Evolutionary conservation across 2,797 vertebrate genomes (phyloP).

Genomic region (Gouania willdenowi): DNA sequence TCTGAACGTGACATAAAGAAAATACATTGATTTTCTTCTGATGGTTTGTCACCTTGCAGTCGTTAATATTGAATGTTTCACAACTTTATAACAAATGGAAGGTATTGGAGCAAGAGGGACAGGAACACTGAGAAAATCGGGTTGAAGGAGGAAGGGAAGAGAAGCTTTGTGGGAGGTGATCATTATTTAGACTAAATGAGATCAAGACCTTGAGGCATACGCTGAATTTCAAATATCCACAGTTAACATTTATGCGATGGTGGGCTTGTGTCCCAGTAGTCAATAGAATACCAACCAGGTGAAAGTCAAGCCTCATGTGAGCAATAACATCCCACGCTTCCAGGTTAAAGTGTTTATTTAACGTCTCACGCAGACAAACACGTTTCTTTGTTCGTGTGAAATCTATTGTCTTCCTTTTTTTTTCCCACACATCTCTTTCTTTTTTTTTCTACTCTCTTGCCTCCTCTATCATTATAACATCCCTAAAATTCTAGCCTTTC

Average conservation of each 20-base stretch:
- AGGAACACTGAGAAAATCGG: slow-evolving; percentile 9
- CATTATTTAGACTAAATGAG: slow-evolving; percentile 77
- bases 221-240: slow-evolving; percentile 67
- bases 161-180: slow-evolving; percentile 58
- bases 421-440: not conserved
- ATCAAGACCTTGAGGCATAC: slow-evolving; percentile 72
- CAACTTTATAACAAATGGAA: too few relatives aligned
- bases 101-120: slow-evolving; percentile 5
- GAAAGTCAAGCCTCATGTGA: slow-evolving; percentile 39
- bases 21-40: too few relatives aligned
- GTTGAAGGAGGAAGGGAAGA: slow-evolving; percentile 19
- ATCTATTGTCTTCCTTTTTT: not conserved
- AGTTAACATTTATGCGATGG: slow-evolving; percentile 40
- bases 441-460: not conserved
- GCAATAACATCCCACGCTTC: slow-evolving; percentile 24
- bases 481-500: slow-evolving; percentile 32
- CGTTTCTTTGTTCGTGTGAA: too few relatives aligned
- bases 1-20: too few relatives aligned
- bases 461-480: slow-evolving; percentile 32
- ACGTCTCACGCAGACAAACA: slow-evolving; percentile 12
- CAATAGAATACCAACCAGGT: slow-evolving; percentile 45
- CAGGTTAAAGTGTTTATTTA: slow-evolving; percentile 3
- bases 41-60: too few relatives aligned
- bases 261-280: slow-evolving; percentile 11
- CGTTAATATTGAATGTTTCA: too few relatives aligned